These are phyloP conservation scores for Plectropomus leopardus DNA, from an alignment of 2,113 vertebrate species.

Conservation along the genomic window DNA sequence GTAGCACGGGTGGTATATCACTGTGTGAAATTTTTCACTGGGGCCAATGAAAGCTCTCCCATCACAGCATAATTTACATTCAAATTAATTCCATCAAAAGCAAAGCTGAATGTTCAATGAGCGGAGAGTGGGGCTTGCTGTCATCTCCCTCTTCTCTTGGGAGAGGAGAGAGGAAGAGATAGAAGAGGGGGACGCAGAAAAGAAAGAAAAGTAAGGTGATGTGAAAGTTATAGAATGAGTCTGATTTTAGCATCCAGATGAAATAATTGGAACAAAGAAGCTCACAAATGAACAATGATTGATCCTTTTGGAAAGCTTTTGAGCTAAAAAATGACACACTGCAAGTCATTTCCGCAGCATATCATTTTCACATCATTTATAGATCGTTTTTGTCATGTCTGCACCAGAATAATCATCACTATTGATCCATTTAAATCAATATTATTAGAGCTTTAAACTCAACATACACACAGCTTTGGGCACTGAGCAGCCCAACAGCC, in stretches of 20 bases:
- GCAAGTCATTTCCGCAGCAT: slow-evolving; percentile 2
- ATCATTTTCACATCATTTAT: slow-evolving; percentile 35
- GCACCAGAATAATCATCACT: slow-evolving; percentile 65
- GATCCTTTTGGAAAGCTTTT: not conserved
- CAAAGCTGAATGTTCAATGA: slow-evolving; percentile 72
- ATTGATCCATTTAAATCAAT: slow-evolving; percentile 72
- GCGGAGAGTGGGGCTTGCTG: slow-evolving; percentile 59
- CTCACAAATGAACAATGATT: slow-evolving; percentile 4
- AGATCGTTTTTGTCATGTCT: slow-evolving; percentile 40
- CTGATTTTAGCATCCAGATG: slow-evolving; percentile 23
- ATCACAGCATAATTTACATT: slow-evolving; percentile 77
- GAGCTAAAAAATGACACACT: slow-evolving; percentile 29
- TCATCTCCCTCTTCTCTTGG: slow-evolving; percentile 48
- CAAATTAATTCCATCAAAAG: slow-evolving; percentile 83
- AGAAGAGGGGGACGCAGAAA: slow-evolving; percentile 7
- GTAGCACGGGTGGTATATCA: slow-evolving; percentile 6
- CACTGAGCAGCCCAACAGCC: slow-evolving; percentile 52
- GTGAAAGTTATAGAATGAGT: slow-evolving; percentile 9
- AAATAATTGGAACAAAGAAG: slow-evolving; percentile 32
- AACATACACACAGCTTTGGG: slow-evolving; percentile 31
- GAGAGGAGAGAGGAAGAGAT: slow-evolving; percentile 7
- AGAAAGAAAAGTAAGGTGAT: slow-evolving; percentile 29
- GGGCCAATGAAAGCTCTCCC: slow-evolving; percentile 64
- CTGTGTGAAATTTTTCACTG: slow-evolving; percentile 28
- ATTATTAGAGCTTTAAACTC: slow-evolving; percentile 31